Conservation (phyloP, 92 coral and sea anemone genomes). For the Actinernus sp. region DNA sequence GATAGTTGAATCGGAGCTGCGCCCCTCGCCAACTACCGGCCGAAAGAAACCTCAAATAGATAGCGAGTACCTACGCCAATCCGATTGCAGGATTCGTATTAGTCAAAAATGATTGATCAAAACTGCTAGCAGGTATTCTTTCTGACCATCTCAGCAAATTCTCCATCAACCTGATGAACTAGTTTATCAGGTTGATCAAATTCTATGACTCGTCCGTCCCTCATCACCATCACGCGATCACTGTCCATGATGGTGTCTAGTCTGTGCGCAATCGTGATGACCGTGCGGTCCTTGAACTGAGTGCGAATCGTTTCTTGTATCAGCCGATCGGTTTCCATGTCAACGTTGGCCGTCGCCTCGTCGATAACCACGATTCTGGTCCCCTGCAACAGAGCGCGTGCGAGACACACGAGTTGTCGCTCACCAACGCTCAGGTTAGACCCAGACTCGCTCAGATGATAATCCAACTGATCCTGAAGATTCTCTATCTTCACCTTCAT, state of each 20-base stretch:
- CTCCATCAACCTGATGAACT: conserved; percentile 13
- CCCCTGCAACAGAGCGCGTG: conserved; percentile 20
- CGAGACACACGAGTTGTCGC: conserved; percentile 10
- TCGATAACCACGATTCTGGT: conserved; percentile 13
- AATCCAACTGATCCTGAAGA: background rate
- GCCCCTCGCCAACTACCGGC: too few species aligned
- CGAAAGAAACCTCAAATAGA: too few species aligned
- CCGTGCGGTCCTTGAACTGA: conserved; percentile 43
- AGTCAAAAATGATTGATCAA: too few species aligned
- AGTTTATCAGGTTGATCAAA: conserved; percentile 24
- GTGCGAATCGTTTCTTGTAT: conserved; percentile 20
- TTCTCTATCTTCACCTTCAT: background rate
- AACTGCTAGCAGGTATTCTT: too few species aligned
- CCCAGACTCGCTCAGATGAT: background rate
- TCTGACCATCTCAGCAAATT: conserved; percentile 17
- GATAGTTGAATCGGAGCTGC: too few species aligned
- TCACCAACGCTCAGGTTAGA: conserved; percentile 1
- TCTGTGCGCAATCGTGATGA: conserved; percentile 39
- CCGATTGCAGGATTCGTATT: too few species aligned
- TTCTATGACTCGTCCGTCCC: conserved; percentile 36
- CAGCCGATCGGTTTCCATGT: conserved; percentile 2
- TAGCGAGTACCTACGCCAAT: too few species aligned
- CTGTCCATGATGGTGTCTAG: conserved; percentile 39
- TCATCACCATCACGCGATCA: conserved; percentile 34
- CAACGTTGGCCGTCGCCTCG: conserved; percentile 16